These are phyloP conservation scores for Noctua pronuba DNA, from an alignment of 2,888 invertebrate species.

Conservation along the genomic window DNA sequence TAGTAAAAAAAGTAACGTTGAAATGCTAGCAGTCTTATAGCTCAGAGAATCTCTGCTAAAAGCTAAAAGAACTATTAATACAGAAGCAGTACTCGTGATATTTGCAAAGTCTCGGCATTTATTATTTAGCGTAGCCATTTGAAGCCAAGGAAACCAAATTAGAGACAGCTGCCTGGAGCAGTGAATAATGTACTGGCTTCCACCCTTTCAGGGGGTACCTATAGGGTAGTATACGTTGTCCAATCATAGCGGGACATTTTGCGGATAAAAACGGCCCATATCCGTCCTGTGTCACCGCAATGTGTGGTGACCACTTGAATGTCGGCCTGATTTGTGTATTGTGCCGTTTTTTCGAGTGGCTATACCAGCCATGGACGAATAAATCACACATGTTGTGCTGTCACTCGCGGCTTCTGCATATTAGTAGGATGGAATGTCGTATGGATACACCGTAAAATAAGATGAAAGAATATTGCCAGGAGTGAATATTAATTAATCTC, in stretches of 20 bases:
- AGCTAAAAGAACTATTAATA: constrained; percentile 49
- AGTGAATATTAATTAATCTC: neutral
- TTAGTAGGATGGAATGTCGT: constrained; percentile 8
- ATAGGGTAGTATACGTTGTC: constrained; percentile 31
- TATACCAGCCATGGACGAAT: constrained; percentile 51
- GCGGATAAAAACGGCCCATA: constrained; percentile 58
- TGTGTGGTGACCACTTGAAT: constrained; percentile 59
- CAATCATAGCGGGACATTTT: constrained; percentile 43
- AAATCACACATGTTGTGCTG: constrained; percentile 60
- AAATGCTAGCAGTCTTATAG: constrained; percentile 2
- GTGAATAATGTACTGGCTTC: constrained; percentile 65
- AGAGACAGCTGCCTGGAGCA: constrained; percentile 62
- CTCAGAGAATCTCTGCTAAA: constrained; percentile 11
- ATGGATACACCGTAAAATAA: neutral
- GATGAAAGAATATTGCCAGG: neutral
- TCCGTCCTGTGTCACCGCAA: constrained; percentile 55
- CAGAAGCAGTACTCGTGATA: constrained; percentile 43
- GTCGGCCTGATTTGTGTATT: constrained; percentile 69
- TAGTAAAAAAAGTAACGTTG: constrained; percentile 12
- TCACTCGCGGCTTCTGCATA: constrained; percentile 21
- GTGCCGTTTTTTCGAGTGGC: constrained; percentile 56
- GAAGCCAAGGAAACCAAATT: constrained; percentile 61
- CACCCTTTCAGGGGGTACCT: constrained; percentile 31
- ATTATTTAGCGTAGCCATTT: constrained; percentile 61
- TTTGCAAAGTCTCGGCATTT: constrained; percentile 57